Evolutionary conservation across 2,113 vertebrate species (phyloP).

Genomic region (Hiodon tergisus): DNA sequence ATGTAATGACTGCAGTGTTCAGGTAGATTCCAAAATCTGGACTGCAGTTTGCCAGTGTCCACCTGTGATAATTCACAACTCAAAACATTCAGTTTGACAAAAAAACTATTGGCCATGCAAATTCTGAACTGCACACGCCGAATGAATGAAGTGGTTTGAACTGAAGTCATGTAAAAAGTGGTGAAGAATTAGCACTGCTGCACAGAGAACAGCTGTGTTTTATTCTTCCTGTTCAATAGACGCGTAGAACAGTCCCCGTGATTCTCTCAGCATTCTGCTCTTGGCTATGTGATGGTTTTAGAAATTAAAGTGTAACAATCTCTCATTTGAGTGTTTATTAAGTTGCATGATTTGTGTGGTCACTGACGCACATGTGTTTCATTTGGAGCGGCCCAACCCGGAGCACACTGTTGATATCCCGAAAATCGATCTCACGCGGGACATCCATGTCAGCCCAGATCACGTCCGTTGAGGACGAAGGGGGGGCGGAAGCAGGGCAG

Average conservation of each 20-base stretch:
- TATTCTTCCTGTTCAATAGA: neutral
- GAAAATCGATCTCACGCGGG: conserved; percentile 20
- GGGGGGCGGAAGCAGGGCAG: neutral
- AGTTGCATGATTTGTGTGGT: conserved; percentile 18
- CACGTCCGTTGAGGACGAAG: neutral
- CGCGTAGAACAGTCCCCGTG: neutral
- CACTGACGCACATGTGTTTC: conserved; percentile 10
- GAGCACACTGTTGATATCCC: conserved; percentile 11
- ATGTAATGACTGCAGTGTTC: too few relatives aligned
- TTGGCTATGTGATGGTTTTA: conserved; percentile 4
- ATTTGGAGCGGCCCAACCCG: neutral
- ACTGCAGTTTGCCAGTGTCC: too few relatives aligned
- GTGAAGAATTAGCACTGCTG: neutral
- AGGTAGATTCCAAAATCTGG: too few relatives aligned
- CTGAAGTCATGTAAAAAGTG: neutral
- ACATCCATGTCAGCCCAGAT: conserved; percentile 10
- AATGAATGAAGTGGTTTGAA: neutral
- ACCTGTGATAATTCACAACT: too few relatives aligned
- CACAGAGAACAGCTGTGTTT: conserved; percentile 11
- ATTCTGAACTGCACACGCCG: neutral
- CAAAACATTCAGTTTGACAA: too few relatives aligned
- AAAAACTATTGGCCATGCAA: neutral
- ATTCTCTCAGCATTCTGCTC: neutral
- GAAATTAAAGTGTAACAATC: conserved; percentile 15
- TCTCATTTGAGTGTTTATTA: conserved; percentile 15